phyloP scores from a whole-genome alignment of 64 coral and sea anemone genomes.

The Anthopleura sola region DNA sequence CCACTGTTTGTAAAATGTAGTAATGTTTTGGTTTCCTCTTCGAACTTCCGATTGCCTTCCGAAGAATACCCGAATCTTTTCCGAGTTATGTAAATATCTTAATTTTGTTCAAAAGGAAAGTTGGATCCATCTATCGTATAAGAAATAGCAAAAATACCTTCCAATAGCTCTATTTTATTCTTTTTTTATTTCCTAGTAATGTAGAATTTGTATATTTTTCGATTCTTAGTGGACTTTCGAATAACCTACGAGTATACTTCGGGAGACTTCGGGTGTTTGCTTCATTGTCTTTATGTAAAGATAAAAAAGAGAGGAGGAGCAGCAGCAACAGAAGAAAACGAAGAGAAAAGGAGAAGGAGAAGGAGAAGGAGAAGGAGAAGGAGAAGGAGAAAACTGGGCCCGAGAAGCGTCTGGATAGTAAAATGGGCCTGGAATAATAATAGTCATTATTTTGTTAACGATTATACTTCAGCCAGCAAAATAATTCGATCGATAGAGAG shows the following conservation, averaged over 20 bases:
- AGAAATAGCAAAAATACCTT: not conserved
- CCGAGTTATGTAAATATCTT: not conserved
- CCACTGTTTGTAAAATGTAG: not conserved
- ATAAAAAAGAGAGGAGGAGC: no score
- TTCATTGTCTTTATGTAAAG: no score
- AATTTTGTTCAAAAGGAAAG: not conserved
- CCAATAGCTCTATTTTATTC: not conserved
- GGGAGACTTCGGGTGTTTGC: not conserved
- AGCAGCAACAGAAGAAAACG: no score
- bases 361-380: no score
- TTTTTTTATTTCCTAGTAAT: not conserved
- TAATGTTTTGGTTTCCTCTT: not conserved
- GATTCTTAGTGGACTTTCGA: not conserved
- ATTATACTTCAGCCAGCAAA: no score
- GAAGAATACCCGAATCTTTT: not conserved
- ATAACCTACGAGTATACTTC: not conserved
- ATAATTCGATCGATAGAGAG: no score
- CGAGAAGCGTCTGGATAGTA: no score
- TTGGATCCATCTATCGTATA: not conserved
- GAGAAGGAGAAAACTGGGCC: no score
- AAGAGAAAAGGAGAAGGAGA: no score
- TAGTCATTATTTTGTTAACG: no score
- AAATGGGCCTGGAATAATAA: no score
- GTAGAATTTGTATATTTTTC: not conserved
- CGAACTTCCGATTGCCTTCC: not conserved